These are phyloP conservation scores for Drosophila pseudotakahashii DNA, from an alignment of 2,888 invertebrate species.

Conservation along the genomic window DNA sequence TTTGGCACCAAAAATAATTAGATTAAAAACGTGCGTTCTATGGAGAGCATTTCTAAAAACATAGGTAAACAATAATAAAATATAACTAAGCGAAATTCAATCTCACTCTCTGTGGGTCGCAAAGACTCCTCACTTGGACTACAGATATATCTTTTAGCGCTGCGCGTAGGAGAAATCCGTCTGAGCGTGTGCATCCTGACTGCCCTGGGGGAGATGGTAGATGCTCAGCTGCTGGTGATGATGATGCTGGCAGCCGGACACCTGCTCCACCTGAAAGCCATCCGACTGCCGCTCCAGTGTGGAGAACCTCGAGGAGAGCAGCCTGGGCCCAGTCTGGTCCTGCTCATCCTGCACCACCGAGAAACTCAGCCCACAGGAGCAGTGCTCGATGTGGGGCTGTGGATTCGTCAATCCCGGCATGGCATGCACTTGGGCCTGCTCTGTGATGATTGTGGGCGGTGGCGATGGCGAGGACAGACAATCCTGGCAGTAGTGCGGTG, in stretches of 20 bases:
- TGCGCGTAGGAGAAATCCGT: slow-evolving; percentile 72
- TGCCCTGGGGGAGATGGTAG: slow-evolving; percentile 24
- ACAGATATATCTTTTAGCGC: slow-evolving; percentile 36
- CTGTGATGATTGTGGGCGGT: slow-evolving; percentile 77
- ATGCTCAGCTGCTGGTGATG: slow-evolving; percentile 54
- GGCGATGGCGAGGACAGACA: slow-evolving; percentile 77
- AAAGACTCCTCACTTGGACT: not conserved
- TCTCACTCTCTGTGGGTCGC: slow-evolving; percentile 53
- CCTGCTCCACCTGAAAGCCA: slow-evolving; percentile 44
- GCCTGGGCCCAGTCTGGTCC: slow-evolving; percentile 20
- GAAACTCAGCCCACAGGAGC: slow-evolving; percentile 80
- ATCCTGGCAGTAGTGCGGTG: slow-evolving; percentile 71
- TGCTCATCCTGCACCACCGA: slow-evolving; percentile 62
- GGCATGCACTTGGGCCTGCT: slow-evolving; percentile 79
- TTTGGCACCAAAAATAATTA: slow-evolving; percentile 69
- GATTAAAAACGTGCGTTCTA: slow-evolving; percentile 13
- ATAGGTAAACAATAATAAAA: slow-evolving; percentile 18
- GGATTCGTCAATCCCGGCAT: slow-evolving; percentile 39
- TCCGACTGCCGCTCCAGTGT: slow-evolving; percentile 47
- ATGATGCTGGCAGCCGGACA: slow-evolving; percentile 57
- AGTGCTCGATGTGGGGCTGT: slow-evolving; percentile 73
- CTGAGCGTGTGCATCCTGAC: slow-evolving; percentile 65
- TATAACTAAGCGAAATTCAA: slow-evolving; percentile 43
- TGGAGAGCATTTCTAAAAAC: slow-evolving; percentile 21
- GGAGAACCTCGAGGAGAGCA: slow-evolving; percentile 27